Evolutionary conservation across 2,797 vertebrate genomes (phyloP), one percentile per base, ranked within the genome.

Genomic region (Sciaenops ocellatus): DNA sequence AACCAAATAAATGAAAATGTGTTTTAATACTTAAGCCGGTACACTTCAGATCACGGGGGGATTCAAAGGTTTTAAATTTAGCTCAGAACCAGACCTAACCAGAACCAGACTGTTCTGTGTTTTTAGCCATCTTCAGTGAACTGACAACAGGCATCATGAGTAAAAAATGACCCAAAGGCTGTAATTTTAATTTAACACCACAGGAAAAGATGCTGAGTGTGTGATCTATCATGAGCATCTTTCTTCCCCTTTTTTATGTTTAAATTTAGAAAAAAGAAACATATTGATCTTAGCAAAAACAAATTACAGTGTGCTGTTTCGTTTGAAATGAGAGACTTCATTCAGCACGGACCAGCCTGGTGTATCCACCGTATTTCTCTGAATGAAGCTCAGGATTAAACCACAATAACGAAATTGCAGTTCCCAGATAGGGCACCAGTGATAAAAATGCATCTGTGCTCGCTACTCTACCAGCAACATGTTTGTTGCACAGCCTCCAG

Each of bases 371-470:
- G 47, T 26, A 48, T 51, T 56, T 60, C 46, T 70, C 68, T 80
- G 76, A 83, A 66, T 79, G 68, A 67, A 85, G 51, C 70, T 66
- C 63, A 38, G 67, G 59, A 83, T 62, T 24, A 24, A 63, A 67
- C 69, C 57, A 8, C 38, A 65, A 64, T 52, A 62, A 73, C 28
- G 38, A 44, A 78, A 6, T 64, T 54, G 41, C 68, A 46, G 47
- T 51, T 82, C 57, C 64, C 50, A 83, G 82, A 80, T 34, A 52
- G 51, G 73, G 57, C 47, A 4, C 75, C 69, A 28, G 62, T 48
- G 74, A 79, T 77, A 72, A 77, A 76, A 88, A 75, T 64, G 46
- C 62, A 55, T 80, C 76, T 74, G 74, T 44, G 66, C 69, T 75
- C 46, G 61, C 46, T 28, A 3, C 56, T 79, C 63, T 47, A 42